Conservation (phyloP, 2,113 vertebrate species). For the Varanus komodoensis region DNA sequence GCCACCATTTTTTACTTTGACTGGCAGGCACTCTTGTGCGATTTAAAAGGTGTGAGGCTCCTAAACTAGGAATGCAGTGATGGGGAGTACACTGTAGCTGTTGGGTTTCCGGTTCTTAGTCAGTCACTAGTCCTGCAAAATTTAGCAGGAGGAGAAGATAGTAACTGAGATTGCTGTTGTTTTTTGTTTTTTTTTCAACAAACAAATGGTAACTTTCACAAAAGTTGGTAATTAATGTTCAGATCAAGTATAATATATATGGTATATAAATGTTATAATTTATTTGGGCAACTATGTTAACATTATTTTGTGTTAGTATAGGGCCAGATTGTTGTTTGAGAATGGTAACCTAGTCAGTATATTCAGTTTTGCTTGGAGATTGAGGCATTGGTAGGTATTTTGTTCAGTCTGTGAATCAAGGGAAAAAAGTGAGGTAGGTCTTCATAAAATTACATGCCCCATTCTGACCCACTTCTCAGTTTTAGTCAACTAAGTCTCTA, state of each 20-base stretch:
- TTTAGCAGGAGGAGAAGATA: neutral
- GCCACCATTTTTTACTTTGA: too few species aligned
- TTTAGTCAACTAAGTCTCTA: neutral
- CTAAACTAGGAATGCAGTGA: neutral
- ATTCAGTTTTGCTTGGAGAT: neutral
- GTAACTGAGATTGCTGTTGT: neutral
- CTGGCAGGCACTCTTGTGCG: neutral
- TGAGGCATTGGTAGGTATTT: neutral
- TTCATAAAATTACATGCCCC: neutral
- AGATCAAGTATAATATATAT: too few species aligned
- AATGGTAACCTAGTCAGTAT: neutral
- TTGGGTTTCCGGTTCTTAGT: neutral
- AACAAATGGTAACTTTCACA: neutral
- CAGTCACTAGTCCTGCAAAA: neutral
- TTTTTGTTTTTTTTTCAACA: too few species aligned
- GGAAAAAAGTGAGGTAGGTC: neutral
- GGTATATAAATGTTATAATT: too few species aligned
- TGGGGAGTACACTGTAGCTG: neutral
- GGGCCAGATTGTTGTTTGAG: neutral
- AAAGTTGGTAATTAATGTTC: too few species aligned
- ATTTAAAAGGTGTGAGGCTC: neutral
- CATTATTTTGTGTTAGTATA: neutral
- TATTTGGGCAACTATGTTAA: neutral
- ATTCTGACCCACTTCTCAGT: neutral
- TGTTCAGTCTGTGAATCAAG: neutral